Percentiles rank a stretch among this genome's conserved stretches.
phyloP scores from a whole-genome alignment of 2,888 invertebrate genomes.

The Sepiola atlantica region DNA sequence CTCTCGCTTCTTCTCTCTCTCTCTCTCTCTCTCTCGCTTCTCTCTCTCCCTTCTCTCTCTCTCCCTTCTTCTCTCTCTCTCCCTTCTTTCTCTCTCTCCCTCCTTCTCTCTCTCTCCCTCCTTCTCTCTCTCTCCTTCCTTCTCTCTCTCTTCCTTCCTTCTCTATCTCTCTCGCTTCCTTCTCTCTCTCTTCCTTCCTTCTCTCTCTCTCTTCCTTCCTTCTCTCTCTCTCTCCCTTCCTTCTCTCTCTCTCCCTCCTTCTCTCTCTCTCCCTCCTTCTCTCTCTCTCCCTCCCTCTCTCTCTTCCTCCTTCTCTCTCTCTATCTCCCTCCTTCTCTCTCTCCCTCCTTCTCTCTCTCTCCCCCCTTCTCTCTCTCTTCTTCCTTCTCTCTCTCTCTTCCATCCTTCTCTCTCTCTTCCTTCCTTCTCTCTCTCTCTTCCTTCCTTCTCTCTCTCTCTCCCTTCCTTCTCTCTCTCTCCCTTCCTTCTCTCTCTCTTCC shows the following conservation, averaged over 20 bases:
- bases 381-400: not conserved
- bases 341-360: not conserved
- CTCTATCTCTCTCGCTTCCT: not conserved
- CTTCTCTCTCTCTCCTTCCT: not conserved
- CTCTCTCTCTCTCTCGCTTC: not conserved
- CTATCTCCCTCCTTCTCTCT: not conserved
- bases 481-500: not conserved
- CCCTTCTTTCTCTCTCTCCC: not conserved
- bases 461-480: not conserved
- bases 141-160: not conserved
- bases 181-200: no score
- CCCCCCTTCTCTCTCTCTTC: not conserved
- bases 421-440: not conserved
- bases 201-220: not conserved
- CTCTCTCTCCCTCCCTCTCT: not conserved
- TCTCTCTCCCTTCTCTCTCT: not conserved
- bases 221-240: not conserved
- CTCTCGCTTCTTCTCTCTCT: not conserved
- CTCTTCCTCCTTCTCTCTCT: not conserved
- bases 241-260: not conserved
- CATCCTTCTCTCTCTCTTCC: not conserved
- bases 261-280: not conserved
- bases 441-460: not conserved
- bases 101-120: not conserved
- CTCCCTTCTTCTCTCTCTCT: not conserved